Evolutionary conservation across 1,140 invertebrate species (phyloP).

Genomic region (Cydia fagiglandana): DNA sequence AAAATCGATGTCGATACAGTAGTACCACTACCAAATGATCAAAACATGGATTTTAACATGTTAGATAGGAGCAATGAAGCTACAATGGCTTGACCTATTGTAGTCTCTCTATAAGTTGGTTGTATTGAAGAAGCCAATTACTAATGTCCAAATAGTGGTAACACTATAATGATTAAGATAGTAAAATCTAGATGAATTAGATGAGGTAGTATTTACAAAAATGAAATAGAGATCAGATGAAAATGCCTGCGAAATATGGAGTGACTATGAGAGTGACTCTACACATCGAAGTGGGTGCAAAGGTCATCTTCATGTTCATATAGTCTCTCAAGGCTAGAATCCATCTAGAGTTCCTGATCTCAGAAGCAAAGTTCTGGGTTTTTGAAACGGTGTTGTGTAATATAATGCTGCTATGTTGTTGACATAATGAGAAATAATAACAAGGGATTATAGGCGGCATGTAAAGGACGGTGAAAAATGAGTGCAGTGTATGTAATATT

Average conservation of each 20-base stretch:
- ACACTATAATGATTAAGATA: slow-evolving; percentile 11
- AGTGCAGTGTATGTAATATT: slow-evolving; percentile 53
- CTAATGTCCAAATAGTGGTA: slow-evolving; percentile 15
- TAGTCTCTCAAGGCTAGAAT: slow-evolving; percentile 63
- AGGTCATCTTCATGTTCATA: slow-evolving; percentile 73
- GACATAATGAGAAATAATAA: slow-evolving; percentile 52
- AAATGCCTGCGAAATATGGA: slow-evolving; percentile 68
- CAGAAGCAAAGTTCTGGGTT: slow-evolving; percentile 43
- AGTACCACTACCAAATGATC: slow-evolving; percentile 19
- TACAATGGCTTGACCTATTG: neutral
- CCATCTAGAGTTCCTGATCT: slow-evolving; percentile 58
- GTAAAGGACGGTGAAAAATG: slow-evolving; percentile 55
- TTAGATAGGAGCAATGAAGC: neutral
- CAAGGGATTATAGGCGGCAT: slow-evolving; percentile 50
- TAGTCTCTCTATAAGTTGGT: neutral
- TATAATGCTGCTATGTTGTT: slow-evolving; percentile 45
- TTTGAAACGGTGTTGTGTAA: slow-evolving; percentile 49
- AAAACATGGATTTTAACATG: neutral
- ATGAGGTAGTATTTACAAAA: slow-evolving; percentile 11
- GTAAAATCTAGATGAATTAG: slow-evolving; percentile 9
- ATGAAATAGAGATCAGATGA: slow-evolving; percentile 50
- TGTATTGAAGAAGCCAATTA: neutral
- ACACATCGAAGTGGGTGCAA: slow-evolving; percentile 70
- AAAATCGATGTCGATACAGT: slow-evolving; percentile 34
- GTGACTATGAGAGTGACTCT: slow-evolving; percentile 63